Percentiles rank a stretch among this genome's conserved stretches.
phyloP scores from a whole-genome alignment of 1,140 invertebrate species.

The Batillaria attramentaria region DNA sequence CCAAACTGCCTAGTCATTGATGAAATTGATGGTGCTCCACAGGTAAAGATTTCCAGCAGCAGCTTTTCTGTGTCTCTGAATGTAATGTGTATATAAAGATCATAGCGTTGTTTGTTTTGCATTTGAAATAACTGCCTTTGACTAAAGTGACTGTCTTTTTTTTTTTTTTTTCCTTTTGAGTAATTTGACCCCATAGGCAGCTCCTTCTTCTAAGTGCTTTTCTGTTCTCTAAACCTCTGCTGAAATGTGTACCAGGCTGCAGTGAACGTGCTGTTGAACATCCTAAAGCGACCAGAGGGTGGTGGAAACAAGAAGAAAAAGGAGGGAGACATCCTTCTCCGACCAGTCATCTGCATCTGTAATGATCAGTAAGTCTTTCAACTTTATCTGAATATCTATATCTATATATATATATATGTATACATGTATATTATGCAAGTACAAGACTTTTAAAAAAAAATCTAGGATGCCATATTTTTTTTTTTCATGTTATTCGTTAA shows the following conservation, averaged over 20 bases:
- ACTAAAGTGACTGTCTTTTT: not conserved
- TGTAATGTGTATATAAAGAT: not conserved
- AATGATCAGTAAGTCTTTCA: slow-evolving; percentile 82
- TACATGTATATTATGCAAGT: not conserved
- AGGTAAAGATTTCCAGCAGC: slow-evolving; percentile 44
- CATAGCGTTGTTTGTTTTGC: not conserved
- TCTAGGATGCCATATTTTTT: not conserved
- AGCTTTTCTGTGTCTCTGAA: not conserved
- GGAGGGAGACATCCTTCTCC: slow-evolving; percentile 75
- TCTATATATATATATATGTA: too few relatives aligned
- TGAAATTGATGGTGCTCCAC: slow-evolving; percentile 96
- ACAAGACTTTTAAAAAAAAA: not conserved
- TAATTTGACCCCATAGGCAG: not conserved
- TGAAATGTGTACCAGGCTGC: too few relatives aligned
- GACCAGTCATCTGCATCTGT: slow-evolving; percentile 97
- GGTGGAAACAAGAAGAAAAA: slow-evolving; percentile 75
- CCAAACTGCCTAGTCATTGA: slow-evolving; percentile 97
- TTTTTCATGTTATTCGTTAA: not conserved
- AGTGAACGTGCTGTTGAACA: slow-evolving; percentile 89
- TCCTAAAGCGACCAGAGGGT: slow-evolving; percentile 75
- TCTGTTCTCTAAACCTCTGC: too few relatives aligned
- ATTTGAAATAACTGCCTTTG: not conserved
- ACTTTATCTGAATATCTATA: not conserved
- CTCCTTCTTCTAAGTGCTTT: not conserved
- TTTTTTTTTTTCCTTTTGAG: not conserved